Percentiles rank a stretch among this genome's conserved stretches.
phyloP scores from a whole-genome alignment of 2,888 invertebrate genomes.

The Blastobasis lacticolella region DNA sequence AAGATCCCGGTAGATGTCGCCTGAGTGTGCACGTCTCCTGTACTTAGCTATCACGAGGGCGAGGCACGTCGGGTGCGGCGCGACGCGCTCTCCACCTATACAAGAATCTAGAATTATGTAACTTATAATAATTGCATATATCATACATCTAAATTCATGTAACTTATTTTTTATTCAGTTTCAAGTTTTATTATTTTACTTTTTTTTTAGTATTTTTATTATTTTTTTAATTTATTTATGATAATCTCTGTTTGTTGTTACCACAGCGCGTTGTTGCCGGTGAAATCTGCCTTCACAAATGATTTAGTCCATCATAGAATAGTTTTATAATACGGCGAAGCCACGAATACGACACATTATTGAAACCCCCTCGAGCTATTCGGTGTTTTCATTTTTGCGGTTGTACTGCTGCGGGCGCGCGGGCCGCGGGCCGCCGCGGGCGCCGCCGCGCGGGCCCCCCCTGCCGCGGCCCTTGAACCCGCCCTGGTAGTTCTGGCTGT shows the following conservation, averaged over 20 bases:
- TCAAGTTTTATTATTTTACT: constrained; percentile 72
- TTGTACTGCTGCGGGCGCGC: constrained; percentile 45
- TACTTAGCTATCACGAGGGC: constrained; percentile 62
- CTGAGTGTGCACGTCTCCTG: constrained; percentile 59
- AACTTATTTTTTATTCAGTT: constrained; percentile 73
- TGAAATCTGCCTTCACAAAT: constrained; percentile 81
- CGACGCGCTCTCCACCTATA: constrained; percentile 43
- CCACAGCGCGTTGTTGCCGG: constrained; percentile 78
- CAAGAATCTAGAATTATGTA: constrained; percentile 69
- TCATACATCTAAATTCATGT: constrained; percentile 72
- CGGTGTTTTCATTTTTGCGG: constrained; percentile 53
- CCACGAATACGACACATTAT: constrained; percentile 23
- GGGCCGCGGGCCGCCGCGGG: constrained; percentile 33
- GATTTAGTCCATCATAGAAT: constrained; percentile 57
- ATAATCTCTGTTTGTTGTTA: constrained; percentile 75
- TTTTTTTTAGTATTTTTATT: constrained; percentile 67
- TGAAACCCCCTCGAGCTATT: constrained; percentile 32
- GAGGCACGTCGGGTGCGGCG: constrained; percentile 42
- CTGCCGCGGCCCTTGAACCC: constrained; percentile 73
- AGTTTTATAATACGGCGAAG: constrained; percentile 20
- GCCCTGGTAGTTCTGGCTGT: constrained; percentile 66
- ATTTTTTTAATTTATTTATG: constrained; percentile 57
- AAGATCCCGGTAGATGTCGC: constrained; percentile 36
- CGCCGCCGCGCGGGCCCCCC: constrained; percentile 42
- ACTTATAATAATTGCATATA: constrained; percentile 72